These are phyloP conservation scores for Musca vetustissima DNA, from an alignment of 1,140 invertebrate genomes.

Conservation along the genomic window DNA sequence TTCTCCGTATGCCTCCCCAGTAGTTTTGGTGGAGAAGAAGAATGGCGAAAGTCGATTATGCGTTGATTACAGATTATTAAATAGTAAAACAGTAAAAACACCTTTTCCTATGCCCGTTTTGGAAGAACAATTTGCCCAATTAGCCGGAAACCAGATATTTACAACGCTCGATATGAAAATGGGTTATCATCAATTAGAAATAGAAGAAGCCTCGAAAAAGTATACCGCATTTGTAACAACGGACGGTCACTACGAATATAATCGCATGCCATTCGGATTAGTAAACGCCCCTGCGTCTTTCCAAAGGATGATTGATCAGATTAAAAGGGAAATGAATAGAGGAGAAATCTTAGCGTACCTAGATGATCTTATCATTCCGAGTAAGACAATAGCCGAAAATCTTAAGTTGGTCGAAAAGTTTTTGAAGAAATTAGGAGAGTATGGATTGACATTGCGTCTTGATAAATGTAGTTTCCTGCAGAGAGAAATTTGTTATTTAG, in stretches of 20 bases:
- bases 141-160: constrained; percentile 21
- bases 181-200: constrained; percentile 58
- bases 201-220: constrained; percentile 40
- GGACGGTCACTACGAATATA: constrained; percentile 38
- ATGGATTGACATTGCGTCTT: constrained; percentile 8
- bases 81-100: constrained; percentile 54
- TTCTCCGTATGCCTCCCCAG: constrained; percentile 18
- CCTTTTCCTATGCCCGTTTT: constrained; percentile 59
- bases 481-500: background rate
- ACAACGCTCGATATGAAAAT: constrained; percentile 51
- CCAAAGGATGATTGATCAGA: constrained; percentile 16
- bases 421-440: background rate
- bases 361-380: constrained; percentile 16
- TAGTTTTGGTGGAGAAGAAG: constrained; percentile 19
- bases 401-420: constrained; percentile 3
- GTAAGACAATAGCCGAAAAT: constrained; percentile 2
- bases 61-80: constrained; percentile 35
- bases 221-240: constrained; percentile 56
- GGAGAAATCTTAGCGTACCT: constrained; percentile 24
- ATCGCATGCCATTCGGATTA: constrained; percentile 39
- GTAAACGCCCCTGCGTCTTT: constrained; percentile 30
- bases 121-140: constrained; percentile 54
- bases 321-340: background rate
- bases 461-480: constrained; percentile 13
- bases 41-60: constrained; percentile 29